A percentile compares a stretch with the other conserved stretches of the same genome.
Conservation (phyloP, 2,888 invertebrate genomes). For the Zaprionus obscuricornis region DNA sequence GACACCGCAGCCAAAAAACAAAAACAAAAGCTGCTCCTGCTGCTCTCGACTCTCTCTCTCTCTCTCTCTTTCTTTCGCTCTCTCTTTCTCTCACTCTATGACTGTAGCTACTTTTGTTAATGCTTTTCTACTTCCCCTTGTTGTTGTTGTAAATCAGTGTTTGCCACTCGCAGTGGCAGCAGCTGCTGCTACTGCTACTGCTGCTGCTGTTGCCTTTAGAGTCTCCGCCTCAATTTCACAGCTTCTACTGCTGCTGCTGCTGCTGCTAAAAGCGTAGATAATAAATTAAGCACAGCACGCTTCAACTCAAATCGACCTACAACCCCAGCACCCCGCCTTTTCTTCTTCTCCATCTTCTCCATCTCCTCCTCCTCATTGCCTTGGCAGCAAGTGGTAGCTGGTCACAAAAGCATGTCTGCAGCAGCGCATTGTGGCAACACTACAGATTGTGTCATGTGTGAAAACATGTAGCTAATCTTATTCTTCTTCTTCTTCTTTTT, state of each 20-base stretch:
- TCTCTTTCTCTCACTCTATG: too few relatives aligned
- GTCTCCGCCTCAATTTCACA: too few relatives aligned
- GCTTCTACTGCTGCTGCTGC: not conserved
- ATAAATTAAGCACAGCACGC: constrained; percentile 74
- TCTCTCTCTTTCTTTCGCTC: too few relatives aligned
- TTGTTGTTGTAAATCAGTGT: constrained; percentile 66
- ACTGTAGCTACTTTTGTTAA: constrained; percentile 47
- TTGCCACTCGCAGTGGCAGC: constrained; percentile 60
- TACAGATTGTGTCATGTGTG: too few relatives aligned
- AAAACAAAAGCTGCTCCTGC: constrained; percentile 3
- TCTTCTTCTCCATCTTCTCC: not conserved
- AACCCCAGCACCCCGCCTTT: not conserved
- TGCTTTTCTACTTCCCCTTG: constrained; percentile 5
- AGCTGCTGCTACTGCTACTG: constrained; percentile 40
- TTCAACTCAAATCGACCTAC: constrained; percentile 57
- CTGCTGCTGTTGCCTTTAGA: not conserved
- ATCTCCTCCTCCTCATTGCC: constrained; percentile 6
- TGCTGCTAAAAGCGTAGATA: constrained; percentile 62
- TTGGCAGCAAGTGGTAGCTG: constrained; percentile 5
- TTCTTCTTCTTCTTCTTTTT: too few relatives aligned
- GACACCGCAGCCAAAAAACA: constrained; percentile 59
- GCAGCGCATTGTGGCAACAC: too few relatives aligned
- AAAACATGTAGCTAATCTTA: not conserved
- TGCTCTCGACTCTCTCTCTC: not conserved
- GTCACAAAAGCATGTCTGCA: too few relatives aligned